Base-by-base conservation (phyloP, 1,140 invertebrate species). In the Apis dorsata region DNA sequence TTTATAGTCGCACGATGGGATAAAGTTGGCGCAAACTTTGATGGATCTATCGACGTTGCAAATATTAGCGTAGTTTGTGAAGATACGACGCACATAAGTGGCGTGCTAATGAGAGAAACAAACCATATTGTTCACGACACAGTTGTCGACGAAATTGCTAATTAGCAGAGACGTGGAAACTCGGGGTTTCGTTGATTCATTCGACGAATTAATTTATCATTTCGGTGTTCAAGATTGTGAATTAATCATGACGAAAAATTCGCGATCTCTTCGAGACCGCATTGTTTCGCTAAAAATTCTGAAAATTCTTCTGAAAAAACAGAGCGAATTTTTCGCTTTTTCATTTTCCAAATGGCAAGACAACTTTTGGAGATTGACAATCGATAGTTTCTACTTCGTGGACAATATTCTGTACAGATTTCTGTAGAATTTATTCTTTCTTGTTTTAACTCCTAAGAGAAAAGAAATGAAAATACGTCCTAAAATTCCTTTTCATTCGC, bases 31-130 rank as follows among this genome's bases (percentile, higher is more conserved):
- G 62, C 19, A 62, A 87, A 86, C 65, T 86, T 86, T 82, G 85
- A 87, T 70, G 85, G 60, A 79, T 86, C 63, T 51, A 79, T 83
- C 63, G 81, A 68, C 60, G 44, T n/a, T 49, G 59, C 21, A 81
- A 86, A 74, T 86, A 86, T 77, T 76, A 86, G 74, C n/a, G 53
- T 74, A 66, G 68, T 72, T 79, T n/a, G 34, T 63, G 13, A 75
- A 81, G 79, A 76, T 60, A 44, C 34, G 66, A 78, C 28, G 75
- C 65, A 75, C 55, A 19, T 44, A 75, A 83, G 63, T 73, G 55
- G 65, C 55, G 80, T 57, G 79, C 79, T 76, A 83, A 84, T 71
- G 85, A 79, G 82, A 86, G 85, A 79, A 86, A 86, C 85, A 86
- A 87, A 84, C 76, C 49, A 21, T 70, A 62, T 82, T 86, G 59